Evolutionary conservation across 2,113 vertebrate genomes (phyloP).

Genomic region (Fulica atra): DNA sequence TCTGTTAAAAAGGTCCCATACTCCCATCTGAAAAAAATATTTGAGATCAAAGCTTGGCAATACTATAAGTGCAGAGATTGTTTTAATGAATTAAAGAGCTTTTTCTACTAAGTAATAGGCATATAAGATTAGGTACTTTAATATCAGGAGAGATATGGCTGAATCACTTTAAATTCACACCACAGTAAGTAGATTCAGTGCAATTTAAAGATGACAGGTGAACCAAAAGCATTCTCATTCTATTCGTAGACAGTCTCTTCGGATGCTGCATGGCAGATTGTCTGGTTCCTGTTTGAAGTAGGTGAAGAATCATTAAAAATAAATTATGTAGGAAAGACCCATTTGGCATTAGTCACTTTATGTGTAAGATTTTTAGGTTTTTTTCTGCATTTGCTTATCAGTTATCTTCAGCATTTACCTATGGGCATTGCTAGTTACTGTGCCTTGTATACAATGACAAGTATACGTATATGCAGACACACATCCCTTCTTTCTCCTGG

Average conservation of each 20-base stretch:
- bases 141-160: not conserved
- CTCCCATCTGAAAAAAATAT: not conserved
- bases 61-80: not conserved
- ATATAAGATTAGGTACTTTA: not conserved
- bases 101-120: not conserved
- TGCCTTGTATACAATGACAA: not conserved
- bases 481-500: not conserved
- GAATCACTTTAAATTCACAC: slow-evolving; percentile 9
- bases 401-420: not conserved
- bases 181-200: not conserved
- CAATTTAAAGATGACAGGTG: not conserved
- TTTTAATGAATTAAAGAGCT: not conserved
- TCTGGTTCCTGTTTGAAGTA: not conserved
- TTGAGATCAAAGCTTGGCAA: not conserved
- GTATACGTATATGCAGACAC: too few relatives aligned
- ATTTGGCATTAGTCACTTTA: not conserved
- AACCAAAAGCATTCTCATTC: not conserved
- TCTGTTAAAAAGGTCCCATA: not conserved
- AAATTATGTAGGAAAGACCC: not conserved
- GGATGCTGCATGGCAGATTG: not conserved
- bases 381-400: not conserved
- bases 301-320: not conserved
- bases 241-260: not conserved
- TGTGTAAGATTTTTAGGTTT: not conserved
- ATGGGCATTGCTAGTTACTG: not conserved